Percentiles rank a stretch among this genome's conserved stretches.
Evolutionary conservation across 2,797 vertebrate species (phyloP).

Genomic region (Cottoperca gobio): DNA sequence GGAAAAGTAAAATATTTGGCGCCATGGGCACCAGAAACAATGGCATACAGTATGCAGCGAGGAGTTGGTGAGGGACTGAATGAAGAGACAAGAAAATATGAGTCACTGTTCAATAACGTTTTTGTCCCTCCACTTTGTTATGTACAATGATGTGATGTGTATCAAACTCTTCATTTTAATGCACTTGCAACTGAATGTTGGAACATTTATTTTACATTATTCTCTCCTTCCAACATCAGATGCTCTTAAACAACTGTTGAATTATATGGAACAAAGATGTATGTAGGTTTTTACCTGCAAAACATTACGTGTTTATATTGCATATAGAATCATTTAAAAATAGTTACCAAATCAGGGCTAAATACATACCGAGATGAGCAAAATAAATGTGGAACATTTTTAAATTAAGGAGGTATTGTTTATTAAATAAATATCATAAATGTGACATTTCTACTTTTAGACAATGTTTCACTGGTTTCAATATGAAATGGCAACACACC

Average conservation of each 20-base stretch:
- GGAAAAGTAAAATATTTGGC: slow-evolving; percentile 9
- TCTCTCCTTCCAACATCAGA: neutral
- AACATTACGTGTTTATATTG: neutral
- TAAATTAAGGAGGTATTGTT: neutral
- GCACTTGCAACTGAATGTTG: neutral
- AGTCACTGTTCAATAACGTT: neutral
- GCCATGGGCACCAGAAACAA: neutral
- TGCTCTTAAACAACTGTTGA: neutral
- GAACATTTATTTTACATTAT: neutral
- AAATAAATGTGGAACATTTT: neutral
- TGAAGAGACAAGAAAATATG: neutral
- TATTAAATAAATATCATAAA: neutral
- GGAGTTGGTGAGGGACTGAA: neutral
- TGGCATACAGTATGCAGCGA: neutral
- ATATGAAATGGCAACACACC: too few relatives aligned
- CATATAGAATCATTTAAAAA: neutral
- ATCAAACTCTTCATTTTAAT: neutral
- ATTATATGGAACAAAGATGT: neutral
- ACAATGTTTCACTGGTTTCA: too few relatives aligned
- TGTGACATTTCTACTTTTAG: neutral
- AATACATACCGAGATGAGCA: neutral
- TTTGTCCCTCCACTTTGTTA: neutral
- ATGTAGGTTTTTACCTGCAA: neutral
- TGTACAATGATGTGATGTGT: neutral
- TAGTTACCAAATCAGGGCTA: neutral